Conservation (phyloP, 1,140 invertebrate species). For the Drosophila santomea region DNA sequence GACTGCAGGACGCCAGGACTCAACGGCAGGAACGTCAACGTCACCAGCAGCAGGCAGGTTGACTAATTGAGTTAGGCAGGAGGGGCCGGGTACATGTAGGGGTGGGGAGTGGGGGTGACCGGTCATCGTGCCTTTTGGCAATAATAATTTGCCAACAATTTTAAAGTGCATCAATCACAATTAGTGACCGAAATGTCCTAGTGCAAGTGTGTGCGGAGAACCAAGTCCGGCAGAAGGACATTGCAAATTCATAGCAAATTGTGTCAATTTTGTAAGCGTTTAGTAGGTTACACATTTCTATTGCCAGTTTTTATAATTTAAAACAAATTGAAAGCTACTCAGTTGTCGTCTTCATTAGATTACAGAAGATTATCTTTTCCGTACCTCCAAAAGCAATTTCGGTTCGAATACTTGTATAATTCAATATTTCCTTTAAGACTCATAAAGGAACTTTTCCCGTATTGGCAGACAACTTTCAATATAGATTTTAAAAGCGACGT, state of each 20-base stretch:
- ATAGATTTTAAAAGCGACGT: conserved; percentile 16
- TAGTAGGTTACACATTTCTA: conserved; percentile 23
- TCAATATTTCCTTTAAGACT: conserved; percentile 27
- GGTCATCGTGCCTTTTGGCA: conserved; percentile 58
- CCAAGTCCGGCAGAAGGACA: conserved; percentile 16
- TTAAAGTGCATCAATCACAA: conserved; percentile 82
- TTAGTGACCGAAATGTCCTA: conserved; percentile 69
- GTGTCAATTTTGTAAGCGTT: conserved; percentile 56
- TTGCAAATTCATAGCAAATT: conserved; percentile 53
- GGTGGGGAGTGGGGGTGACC: background rate
- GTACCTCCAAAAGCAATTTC: conserved; percentile 5
- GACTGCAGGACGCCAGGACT: conserved; percentile 37
- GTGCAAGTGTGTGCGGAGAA: conserved; percentile 6
- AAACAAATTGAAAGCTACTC: conserved; percentile 2
- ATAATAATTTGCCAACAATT: conserved; percentile 81
- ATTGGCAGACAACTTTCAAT: background rate
- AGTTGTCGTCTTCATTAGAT: conserved; percentile 29
- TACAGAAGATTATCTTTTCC: conserved; percentile 15
- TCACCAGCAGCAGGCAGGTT: conserved; percentile 63
- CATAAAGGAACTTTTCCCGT: conserved; percentile 41
- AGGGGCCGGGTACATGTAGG: background rate
- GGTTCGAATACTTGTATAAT: conserved; percentile 1
- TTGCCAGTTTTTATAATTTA: conserved; percentile 14
- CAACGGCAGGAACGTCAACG: conserved; percentile 55
- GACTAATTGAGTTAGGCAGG: conserved; percentile 77